Evolutionary conservation across 2,888 invertebrate genomes (phyloP), one percentile per base, ranked within the genome.

Genomic region (Caenorhabditis sp.): DNA sequence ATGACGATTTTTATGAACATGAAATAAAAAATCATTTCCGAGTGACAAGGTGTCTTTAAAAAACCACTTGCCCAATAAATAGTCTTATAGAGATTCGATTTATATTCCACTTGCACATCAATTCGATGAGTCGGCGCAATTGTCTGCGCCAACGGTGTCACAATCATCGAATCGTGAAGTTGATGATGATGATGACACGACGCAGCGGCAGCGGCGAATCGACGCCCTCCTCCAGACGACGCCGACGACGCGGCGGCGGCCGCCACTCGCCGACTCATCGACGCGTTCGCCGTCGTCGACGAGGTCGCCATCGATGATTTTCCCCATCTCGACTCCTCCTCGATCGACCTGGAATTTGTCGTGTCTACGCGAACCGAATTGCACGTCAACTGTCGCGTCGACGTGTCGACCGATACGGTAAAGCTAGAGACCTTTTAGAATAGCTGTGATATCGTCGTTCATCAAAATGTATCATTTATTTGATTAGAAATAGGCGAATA

Each of bases 31-130:
- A n/a, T n/a, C n/a, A n/a, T n/a, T n/a, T n/a, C n/a, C n/a, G n/a
- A n/a, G n/a, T n/a, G n/a, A n/a, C n/a, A n/a, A n/a, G n/a, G n/a
- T n/a, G n/a, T n/a, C n/a, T n/a, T n/a, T n/a, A n/a, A n/a, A n/a
- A n/a, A n/a, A 51, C 14, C 5, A 21, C 69, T 23, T 8, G 68
- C 73, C 68, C 65, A 65, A 73, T 73, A 73, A 37, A 66, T 54
- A 55, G 65, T 64, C 65, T 60, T 73, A 36, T 53, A 73, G 73
- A 50, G 73, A 73, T 65, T 58, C 65, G 73, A 68, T 73, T 55
- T 55, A 26, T 26, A 26, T 17, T 54, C 54, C 37, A 67, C 58
- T 26, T 54, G 58, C 65, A 73, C 73, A 26, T 68, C 68, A 59
- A 73, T 65, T 50, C 66, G 73, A 62, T 65, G 65, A 14, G 65